Base-by-base conservation (phyloP, 1,140 invertebrate species). In the Drosophila lini region DNA sequence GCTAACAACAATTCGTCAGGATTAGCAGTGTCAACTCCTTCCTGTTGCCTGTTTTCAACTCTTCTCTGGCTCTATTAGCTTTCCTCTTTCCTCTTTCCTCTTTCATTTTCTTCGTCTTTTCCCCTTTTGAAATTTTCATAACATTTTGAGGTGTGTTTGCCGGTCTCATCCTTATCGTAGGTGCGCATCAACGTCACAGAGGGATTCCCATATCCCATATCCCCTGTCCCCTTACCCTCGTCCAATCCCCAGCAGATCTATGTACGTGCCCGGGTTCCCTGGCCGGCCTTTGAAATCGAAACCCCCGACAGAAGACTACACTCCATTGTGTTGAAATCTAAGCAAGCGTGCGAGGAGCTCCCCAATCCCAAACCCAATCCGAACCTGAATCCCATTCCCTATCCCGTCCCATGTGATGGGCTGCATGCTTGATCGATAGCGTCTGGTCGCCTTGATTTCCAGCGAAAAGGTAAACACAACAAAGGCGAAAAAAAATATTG, bases 321-420 rank as follows among this genome's bases (percentile, higher is more conserved):
- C 11, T 48, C 81, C 83, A 86, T 86, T 86, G 82, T 86, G 76
- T 86, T 88, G 84, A 88, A 88, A 86, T 88, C 83, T 83, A 82
- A 88, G 68, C 80, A 45, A 41, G 42, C 60, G 60, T 42, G 71
- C 36, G 41, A 64, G 69, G 69, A 60, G 71, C 40, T 63, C 70
- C 59, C 53, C 42, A 63, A 42, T 47, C 40, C 42, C 31, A 25
- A 32, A 15, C 44, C 69, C 71, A 28, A 41, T 19, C 36, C 34
- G 10, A 45, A 52, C 13, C 52, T 40, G 11, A 38, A 15, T 47
- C 42, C 64, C 41, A 53, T 50, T 47, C 45, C 55, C 78, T 53
- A 31, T 48, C 15, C 32, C 65, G 25, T 32, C 9, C 64, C 36
- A 36, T 45, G 65, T 69, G 65, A 69, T 67, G 74, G 62, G 81